phyloP scores from a whole-genome alignment of 2,797 vertebrate species.

The Dromococcyx pavoninus region DNA sequence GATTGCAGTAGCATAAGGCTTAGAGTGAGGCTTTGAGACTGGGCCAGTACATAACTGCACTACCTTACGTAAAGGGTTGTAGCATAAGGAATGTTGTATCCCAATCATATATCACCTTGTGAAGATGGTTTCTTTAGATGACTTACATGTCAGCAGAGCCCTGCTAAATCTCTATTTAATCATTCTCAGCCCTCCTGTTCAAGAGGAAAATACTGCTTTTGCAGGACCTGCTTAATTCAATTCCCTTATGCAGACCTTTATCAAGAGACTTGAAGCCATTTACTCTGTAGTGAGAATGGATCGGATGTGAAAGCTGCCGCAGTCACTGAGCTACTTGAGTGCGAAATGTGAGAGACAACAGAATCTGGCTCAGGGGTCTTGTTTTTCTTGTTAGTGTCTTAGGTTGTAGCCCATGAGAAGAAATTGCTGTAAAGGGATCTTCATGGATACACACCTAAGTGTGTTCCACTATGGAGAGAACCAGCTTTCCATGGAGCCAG shows the following conservation, averaged over 20 bases:
- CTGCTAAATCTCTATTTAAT: neutral
- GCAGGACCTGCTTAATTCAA: too few relatives aligned
- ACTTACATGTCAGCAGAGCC: neutral
- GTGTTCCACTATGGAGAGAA: neutral
- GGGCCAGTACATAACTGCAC: neutral
- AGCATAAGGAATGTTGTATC: neutral
- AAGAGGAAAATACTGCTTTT: too few relatives aligned
- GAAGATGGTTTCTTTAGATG: neutral
- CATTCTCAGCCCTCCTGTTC: too few relatives aligned
- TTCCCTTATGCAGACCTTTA: too few relatives aligned
- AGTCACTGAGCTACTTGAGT: neutral
- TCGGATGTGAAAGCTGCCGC: neutral
- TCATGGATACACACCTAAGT: neutral
- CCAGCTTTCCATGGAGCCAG: neutral
- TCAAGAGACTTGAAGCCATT: neutral
- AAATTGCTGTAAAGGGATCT: accelerated
- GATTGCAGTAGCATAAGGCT: neutral
- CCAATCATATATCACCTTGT: neutral
- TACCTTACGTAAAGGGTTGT: neutral
- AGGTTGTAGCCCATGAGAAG: neutral
- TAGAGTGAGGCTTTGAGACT: neutral
- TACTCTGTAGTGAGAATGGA: neutral
- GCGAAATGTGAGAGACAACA: neutral
- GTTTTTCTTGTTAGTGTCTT: neutral
- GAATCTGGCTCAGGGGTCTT: neutral